phyloP scores from a whole-genome alignment of 1,140 invertebrate genomes.

The Procambarus virginalis region DNA sequence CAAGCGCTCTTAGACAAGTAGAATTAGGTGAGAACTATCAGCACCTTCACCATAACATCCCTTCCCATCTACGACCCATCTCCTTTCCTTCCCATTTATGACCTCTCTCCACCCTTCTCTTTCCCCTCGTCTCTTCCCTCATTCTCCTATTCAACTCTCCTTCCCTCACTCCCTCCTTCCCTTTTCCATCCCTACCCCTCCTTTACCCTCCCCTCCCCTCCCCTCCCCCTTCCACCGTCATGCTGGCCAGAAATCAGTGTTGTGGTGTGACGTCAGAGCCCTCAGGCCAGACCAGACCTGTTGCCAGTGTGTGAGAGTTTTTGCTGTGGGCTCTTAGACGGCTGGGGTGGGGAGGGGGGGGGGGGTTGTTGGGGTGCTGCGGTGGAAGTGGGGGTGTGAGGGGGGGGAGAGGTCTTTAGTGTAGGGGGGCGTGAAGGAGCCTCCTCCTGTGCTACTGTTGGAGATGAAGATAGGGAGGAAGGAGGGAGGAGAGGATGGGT shows the following conservation, averaged over 20 bases:
- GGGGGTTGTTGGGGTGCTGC: neutral
- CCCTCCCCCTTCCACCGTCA: neutral
- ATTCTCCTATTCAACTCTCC: no score
- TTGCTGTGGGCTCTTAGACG: neutral
- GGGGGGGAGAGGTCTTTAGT: no score
- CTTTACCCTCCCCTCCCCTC: neutral
- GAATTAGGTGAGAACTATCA: neutral
- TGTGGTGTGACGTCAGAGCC: neutral
- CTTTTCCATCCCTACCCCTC: neutral
- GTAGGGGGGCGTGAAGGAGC: neutral
- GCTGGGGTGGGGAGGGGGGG: no score
- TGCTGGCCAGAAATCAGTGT: neutral
- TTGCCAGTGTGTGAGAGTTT: neutral
- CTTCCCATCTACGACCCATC: no score
- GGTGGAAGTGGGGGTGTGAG: neutral
- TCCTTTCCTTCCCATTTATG: no score
- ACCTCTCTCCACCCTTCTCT: no score
- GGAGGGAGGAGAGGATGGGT: no score
- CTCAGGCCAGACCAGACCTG: neutral
- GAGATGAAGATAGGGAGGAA: neutral
- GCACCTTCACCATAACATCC: neutral
- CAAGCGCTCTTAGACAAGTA: no score
- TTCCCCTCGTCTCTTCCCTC: no score
- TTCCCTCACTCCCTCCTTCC: no score
- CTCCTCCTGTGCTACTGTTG: no score